Base-by-base conservation (phyloP, 2,797 vertebrate genomes). In the Lepus oiostolus region DNA sequence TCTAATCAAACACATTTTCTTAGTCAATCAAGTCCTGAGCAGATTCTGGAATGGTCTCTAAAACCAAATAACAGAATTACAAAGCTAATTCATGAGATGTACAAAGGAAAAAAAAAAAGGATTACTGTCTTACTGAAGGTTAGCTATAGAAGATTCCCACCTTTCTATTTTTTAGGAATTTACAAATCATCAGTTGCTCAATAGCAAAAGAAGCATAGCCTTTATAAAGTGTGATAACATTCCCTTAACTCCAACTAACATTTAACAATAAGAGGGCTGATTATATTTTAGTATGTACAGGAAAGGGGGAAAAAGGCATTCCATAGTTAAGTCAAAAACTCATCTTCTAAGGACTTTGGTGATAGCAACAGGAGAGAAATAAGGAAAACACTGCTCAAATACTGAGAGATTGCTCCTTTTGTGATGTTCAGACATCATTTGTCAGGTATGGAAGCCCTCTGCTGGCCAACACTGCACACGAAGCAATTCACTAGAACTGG, bases 361-460 rank as follows among this genome's bases (percentile, higher is more conserved):
- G 54, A 88, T 68, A 26, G 32, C 28, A 88, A 11, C 1, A 52
- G 14, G 21, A 76, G 8, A 75, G 13, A 63, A 32, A 60, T n/a
- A 47, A 5, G 26, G 16, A 24, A 58, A 67, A 30, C 85, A 47
- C 4, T 52, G 21, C 32, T 75, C 83, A 86, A 79, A 84, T 42
- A 32, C 1, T 1, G 28, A 8, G 11, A 47, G 82, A 90, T 62
- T 4, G 54, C 90, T 79, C 82, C 80, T 68, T 95, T 90, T 60
- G 90, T 47, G 84, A 42, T 4, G 72, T 1, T 14, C 11, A 2
- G 86, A 35, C 79, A 96, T 96, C 82, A 96, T 98, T 98, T 98
- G 91, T 96, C 98, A 98, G 97, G 92, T 96, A 98, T 94, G 96
- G 98, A 98, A 98, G 98, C 98, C 98, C 98, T 98, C 98, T 98